Evolutionary conservation across 2,797 vertebrate species (phyloP), one percentile per base, ranked within the genome.

Genomic region (Labroides dimidiatus): DNA sequence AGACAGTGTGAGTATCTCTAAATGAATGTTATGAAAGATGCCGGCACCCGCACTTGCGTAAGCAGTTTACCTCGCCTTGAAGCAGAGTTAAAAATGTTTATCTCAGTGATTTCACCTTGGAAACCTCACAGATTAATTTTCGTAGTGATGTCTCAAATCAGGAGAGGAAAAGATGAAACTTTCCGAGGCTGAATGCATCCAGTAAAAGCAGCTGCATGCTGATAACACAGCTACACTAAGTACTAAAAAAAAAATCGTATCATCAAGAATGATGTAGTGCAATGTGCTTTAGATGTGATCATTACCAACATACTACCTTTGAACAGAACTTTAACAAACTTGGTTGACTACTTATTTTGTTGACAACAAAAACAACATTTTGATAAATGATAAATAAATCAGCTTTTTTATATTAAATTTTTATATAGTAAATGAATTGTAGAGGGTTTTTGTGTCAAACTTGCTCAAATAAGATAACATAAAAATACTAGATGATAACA

Each of bases 51-150:
- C 39, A 20, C 19, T n/a, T 24, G 33, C 27, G 48, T 47, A 43
- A 71, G 9, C 19, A 68, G 60, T 57, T 44, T 27, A 36, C 15
- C 47, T 51, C 41, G 33, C 10, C 10, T 60, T 55, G 44, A 12
- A 6, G 14, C 24, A 62, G 10, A 61, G 19, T 50, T 33, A 5
- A 39, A 43, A 36, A 42, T 23, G 5, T 33, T 33, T 48, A 54
- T 66, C 5, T 56, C 16, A 52, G 11, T 63, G n/a, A 51, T 27
- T 69, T 41, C 7, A 27, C 24, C 24, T 24, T 6, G 17, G 27
- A 51, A 58, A 39, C 16, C 7, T 24, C 15, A 4, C 44, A 4
- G 41, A 51, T 19, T 21, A 17, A 1, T 66, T n/a, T 57, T 57
- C 2, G 49, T 27, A 4, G 36, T 51, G 19, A 47, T 11, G 14